These are phyloP conservation scores for Myzus persicae DNA, from an alignment of 1,140 invertebrate genomes.

Conservation along the genomic window DNA sequence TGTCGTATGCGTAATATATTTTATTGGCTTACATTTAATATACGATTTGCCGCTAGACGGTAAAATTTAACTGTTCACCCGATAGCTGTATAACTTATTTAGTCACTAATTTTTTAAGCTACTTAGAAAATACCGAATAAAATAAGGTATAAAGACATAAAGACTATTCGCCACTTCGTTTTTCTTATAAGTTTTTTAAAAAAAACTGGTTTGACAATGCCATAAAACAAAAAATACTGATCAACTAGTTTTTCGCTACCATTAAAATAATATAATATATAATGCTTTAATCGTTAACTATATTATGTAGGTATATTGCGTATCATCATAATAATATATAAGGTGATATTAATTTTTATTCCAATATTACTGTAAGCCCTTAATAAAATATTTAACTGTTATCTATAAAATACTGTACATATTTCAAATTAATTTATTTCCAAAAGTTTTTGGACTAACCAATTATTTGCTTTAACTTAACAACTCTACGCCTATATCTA, in stretches of 20 bases:
- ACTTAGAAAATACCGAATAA: background rate
- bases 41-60: background rate
- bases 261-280: constrained; percentile 27
- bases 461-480: background rate
- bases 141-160: constrained; percentile 23
- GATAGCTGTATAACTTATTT: constrained; percentile 26
- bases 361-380: background rate
- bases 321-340: background rate
- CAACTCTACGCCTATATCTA: background rate
- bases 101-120: background rate
- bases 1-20: background rate
- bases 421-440: background rate
- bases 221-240: constrained; percentile 27
- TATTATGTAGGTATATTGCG: background rate
- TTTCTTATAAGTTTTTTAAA: background rate
- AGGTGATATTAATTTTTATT: background rate
- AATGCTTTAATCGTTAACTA: constrained; percentile 16
- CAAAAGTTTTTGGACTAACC: background rate
- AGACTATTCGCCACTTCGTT: constrained; percentile 21
- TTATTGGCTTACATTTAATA: background rate
- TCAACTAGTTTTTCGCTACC: constrained; percentile 38
- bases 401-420: background rate
- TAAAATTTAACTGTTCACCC: constrained; percentile 27
- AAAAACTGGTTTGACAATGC: constrained; percentile 33
- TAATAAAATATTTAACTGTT: background rate